Evolutionary conservation across 2,888 invertebrate species (phyloP).

Genomic region (Eulithis testata): DNA sequence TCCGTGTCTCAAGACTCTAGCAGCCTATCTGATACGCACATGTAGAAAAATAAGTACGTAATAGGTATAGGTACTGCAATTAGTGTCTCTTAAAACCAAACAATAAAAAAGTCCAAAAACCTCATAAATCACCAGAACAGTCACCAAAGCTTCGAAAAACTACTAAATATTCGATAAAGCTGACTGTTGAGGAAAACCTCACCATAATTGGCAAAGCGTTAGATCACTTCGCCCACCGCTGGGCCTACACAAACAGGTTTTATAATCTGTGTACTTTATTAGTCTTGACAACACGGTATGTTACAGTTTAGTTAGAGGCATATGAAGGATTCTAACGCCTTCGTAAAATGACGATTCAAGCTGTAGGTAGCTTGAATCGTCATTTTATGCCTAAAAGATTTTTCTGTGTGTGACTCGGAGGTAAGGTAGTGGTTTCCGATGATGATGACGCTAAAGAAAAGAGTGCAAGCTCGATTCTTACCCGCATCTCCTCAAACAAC

Average conservation of each 20-base stretch:
- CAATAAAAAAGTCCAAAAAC: neutral
- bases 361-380: no score
- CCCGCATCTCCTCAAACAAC: no score
- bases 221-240: conserved; percentile 41
- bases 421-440: no score
- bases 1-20: no score
- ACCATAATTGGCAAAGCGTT: conserved; percentile 36
- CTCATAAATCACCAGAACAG: conserved; percentile 13
- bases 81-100: no score
- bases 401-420: no score
- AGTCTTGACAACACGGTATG: neutral
- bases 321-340: neutral
- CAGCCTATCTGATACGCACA: no score
- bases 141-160: conserved; percentile 9
- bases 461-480: no score
- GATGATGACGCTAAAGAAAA: no score
- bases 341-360: neutral
- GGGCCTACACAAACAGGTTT: conserved; percentile 33
- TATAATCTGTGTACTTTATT: conserved; percentile 9
- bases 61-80: no score
- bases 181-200: conserved; percentile 35
- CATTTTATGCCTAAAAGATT: no score
- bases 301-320: neutral
- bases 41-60: no score
- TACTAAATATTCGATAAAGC: conserved; percentile 16